Percentiles rank a stretch among this genome's conserved stretches.
phyloP scores from a whole-genome alignment of 2,888 invertebrate genomes.

The Eurytoma adleriae region DNA sequence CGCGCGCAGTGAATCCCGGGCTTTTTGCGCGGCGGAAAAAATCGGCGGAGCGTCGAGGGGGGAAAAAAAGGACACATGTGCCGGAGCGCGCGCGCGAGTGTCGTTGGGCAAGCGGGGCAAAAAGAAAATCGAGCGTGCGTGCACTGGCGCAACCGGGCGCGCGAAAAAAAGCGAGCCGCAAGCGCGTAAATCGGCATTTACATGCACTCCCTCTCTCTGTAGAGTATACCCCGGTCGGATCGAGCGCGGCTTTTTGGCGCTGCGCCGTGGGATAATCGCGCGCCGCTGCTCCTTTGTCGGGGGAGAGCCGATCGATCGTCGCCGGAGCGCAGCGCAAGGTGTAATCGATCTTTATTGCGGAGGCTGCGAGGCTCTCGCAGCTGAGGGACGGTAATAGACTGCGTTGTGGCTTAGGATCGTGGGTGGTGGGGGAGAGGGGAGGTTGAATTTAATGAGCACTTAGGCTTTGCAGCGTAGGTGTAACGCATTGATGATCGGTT shows the following conservation, averaged over 20 bases:
- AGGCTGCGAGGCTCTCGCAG: neutral
- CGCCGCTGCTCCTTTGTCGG: neutral
- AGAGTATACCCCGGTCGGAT: neutral
- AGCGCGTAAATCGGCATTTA: conserved; percentile 10
- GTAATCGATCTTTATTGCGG: conserved; percentile 15
- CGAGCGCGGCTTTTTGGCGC: conserved; percentile 31
- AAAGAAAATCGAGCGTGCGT: conserved; percentile 12
- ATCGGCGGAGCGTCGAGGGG: neutral
- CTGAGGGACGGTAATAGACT: neutral
- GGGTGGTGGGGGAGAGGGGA: neutral
- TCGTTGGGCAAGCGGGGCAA: conserved; percentile 7
- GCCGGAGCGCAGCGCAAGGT: neutral
- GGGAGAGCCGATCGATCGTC: neutral
- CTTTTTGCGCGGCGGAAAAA: conserved; percentile 7
- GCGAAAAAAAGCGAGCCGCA: conserved; percentile 10
- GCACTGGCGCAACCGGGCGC: neutral
- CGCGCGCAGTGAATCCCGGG: neutral
- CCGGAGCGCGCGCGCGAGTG: conserved; percentile 11
- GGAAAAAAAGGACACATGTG: conserved; percentile 12
- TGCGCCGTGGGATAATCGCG: neutral
- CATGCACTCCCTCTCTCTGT: conserved; percentile 35
- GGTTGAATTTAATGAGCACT: neutral
- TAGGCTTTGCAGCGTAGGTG: neutral
- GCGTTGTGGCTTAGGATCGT: neutral
- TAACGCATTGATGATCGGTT: neutral